Conservation (phyloP, 2,113 vertebrate genomes). For the Plecotus auritus region DNA sequence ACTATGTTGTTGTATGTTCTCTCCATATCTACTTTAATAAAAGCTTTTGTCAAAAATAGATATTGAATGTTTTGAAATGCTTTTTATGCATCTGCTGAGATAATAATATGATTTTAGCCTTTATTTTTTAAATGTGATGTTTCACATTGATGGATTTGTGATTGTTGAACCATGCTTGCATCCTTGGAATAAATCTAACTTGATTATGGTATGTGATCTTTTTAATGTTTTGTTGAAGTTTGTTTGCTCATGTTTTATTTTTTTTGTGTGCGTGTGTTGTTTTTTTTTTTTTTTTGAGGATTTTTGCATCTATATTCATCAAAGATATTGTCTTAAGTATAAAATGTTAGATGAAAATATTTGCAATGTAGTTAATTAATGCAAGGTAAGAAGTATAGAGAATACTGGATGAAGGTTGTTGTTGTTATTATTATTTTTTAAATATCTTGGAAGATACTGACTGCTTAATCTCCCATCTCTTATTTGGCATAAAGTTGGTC, state of each 20-base stretch:
- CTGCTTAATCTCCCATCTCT: slow-evolving; percentile 19
- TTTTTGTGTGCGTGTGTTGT: too few species aligned
- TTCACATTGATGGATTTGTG: background rate
- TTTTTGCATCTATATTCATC: background rate
- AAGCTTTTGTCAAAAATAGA: background rate
- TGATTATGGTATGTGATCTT: background rate
- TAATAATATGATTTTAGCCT: background rate
- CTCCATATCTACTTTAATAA: background rate
- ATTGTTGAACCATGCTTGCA: background rate
- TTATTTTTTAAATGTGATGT: background rate
- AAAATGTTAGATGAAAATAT: background rate
- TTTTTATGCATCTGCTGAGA: background rate
- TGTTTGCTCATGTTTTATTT: too few species aligned
- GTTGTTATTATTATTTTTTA: background rate
- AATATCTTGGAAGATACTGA: background rate
- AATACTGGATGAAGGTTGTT: too few species aligned
- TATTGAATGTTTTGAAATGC: background rate
- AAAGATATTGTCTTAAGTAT: background rate
- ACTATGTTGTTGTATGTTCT: background rate
- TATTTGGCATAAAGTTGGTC: slow-evolving; percentile 15
- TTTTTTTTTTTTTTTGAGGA: background rate
- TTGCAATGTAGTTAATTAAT: background rate
- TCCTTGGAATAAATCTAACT: background rate
- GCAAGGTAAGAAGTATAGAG: background rate
- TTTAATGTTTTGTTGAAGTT: background rate